Conservation (phyloP, 2,888 invertebrate species). For the Notodonta ziczac region DNA sequence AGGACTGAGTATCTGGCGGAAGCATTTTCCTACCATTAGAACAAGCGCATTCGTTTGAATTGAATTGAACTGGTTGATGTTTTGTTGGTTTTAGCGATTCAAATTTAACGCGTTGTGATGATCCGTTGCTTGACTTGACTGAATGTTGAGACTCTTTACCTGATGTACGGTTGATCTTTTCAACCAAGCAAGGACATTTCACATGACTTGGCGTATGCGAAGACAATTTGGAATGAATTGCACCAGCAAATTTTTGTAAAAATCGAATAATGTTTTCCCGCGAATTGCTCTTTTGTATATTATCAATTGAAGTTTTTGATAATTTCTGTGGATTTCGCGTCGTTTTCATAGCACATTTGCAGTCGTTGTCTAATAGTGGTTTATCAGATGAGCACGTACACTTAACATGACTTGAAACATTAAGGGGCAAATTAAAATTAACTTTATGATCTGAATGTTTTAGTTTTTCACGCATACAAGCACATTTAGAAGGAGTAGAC, state of each 20-base stretch:
- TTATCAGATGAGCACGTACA: not conserved
- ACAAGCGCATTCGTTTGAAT: not conserved
- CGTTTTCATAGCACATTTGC: not conserved
- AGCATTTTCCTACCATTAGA: not conserved
- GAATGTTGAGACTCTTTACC: not conserved
- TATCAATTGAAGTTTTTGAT: not conserved
- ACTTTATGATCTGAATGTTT: not conserved
- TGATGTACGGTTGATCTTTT: not conserved
- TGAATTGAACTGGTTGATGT: not conserved
- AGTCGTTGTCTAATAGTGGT: not conserved
- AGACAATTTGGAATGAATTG: not conserved
- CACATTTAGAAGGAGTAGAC: not conserved
- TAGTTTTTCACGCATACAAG: not conserved
- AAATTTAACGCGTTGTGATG: not conserved
- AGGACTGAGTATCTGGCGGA: not conserved
- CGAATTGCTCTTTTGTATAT: not conserved
- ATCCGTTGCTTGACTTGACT: not conserved
- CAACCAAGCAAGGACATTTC: not conserved
- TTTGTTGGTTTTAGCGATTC: not conserved
- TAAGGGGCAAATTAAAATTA: not conserved
- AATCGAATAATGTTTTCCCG: not conserved
- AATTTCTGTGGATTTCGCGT: not conserved
- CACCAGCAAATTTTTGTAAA: not conserved
- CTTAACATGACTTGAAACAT: not conserved
- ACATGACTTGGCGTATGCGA: not conserved